phyloP scores from a whole-genome alignment of 2,888 invertebrate genomes.

The Peribatodes rhomboidaria region DNA sequence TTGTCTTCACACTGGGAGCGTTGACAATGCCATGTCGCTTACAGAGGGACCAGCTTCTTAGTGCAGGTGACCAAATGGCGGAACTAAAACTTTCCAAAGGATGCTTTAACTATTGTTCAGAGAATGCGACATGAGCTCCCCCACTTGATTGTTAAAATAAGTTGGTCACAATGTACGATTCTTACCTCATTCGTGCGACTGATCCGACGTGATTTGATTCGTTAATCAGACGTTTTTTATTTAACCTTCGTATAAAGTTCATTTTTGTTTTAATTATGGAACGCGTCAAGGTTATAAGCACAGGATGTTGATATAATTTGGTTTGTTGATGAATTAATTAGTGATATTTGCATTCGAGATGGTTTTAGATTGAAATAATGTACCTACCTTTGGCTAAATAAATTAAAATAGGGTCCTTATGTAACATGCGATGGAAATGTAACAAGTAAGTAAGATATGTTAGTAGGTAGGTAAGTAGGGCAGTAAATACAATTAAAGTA shows the following conservation, averaged over 20 bases:
- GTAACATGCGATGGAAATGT: no score
- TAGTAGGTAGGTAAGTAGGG: no score
- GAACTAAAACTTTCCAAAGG: not conserved
- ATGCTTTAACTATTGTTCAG: not conserved
- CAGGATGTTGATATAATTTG: constrained; percentile 34
- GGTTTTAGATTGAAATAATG: not conserved
- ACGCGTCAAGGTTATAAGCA: constrained; percentile 36
- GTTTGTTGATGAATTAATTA: constrained; percentile 27
- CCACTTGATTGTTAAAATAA: not conserved
- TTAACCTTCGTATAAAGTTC: constrained; percentile 56
- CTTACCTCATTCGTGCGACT: constrained; percentile 72
- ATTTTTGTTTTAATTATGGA: constrained; percentile 41
- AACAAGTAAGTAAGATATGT: no score
- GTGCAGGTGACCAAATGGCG: not conserved
- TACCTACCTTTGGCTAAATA: not conserved
- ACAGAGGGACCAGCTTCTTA: not conserved
- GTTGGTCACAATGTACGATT: constrained; percentile 59
- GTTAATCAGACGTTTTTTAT: constrained; percentile 58
- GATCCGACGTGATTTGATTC: constrained; percentile 74
- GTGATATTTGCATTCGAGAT: constrained; percentile 25
- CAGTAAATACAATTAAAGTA: no score
- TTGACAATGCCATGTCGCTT: constrained; percentile 66
- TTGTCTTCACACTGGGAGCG: constrained; percentile 42
- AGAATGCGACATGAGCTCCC: not conserved
- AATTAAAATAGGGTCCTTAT: no score